These are phyloP conservation scores for Cervus canadensis DNA, from an alignment of 2,113 vertebrate species.

Conservation along the genomic window DNA sequence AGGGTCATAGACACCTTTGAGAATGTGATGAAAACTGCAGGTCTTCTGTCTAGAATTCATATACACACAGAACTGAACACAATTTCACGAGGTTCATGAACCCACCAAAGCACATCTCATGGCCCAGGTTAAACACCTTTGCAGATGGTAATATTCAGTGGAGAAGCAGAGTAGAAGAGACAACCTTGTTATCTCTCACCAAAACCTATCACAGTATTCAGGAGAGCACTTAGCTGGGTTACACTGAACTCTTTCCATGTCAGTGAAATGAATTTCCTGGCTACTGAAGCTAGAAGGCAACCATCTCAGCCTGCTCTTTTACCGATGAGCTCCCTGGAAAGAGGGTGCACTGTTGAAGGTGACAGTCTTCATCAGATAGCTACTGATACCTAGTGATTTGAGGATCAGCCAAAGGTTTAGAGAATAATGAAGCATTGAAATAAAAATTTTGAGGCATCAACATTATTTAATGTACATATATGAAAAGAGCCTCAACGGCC, in stretches of 20 bases:
- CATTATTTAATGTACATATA: background rate
- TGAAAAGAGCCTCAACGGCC: background rate
- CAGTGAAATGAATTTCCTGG: constrained; percentile 32
- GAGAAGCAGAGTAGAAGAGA: background rate
- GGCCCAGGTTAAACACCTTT: background rate
- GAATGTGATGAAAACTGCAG: background rate
- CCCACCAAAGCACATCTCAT: background rate
- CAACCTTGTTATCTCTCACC: background rate
- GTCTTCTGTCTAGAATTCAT: background rate
- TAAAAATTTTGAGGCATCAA: background rate
- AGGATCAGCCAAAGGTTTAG: background rate
- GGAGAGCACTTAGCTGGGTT: background rate
- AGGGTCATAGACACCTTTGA: background rate
- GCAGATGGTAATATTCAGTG: background rate
- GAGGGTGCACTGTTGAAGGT: background rate
- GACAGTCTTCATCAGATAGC: background rate
- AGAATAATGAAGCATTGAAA: background rate
- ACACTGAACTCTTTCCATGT: background rate
- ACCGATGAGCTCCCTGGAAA: background rate
- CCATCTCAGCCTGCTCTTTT: background rate
- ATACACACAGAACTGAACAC: background rate
- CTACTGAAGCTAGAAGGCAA: background rate
- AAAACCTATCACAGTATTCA: background rate
- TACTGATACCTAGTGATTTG: background rate
- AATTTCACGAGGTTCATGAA: background rate